Base-by-base conservation (phyloP, 2,797 vertebrate genomes). In the Poeciliopsis turneri region DNA sequence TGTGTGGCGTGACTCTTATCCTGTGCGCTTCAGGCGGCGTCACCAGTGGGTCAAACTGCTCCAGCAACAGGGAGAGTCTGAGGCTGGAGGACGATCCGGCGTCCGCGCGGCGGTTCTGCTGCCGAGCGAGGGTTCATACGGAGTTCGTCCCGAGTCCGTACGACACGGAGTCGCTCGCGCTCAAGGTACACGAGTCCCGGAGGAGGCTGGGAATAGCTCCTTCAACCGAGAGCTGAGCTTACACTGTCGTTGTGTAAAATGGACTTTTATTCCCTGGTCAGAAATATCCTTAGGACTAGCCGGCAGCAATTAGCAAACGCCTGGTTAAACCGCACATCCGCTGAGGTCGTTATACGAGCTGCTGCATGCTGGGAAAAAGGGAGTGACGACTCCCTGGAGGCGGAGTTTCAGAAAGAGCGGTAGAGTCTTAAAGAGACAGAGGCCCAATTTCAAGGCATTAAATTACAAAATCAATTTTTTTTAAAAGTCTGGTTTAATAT, bases 61-160 rank as follows among this genome's bases (percentile, higher is more conserved):
- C 95, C 1, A 97, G 97, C 92, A 97, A 98, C 92, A 96, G 97
- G 86, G 96, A 96, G 88, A 99, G 97, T 85, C 93, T 98, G 68
- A 94, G 96, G 55, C 84, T 97, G 8, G 97, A 98, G 4, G 97
- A 98, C 0, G 97, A 99, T 0, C 82, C 91, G 0, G 87, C 93
- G 3, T 96, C 94, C 74, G 82, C 90, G 0, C 96, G 96, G 51
- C 95, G 95, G 2, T 97, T 97, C 94, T 98, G 97, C 0, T 97
- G 97, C 74, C 93, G 95, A 77, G 98, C 98, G 70, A 95, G 93
- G 80, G 98, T 98, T 41, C 98, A 99, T 69, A 99, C 98, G 0
- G 96, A 98, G 82, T 98, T 97, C 78, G 95, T 96, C 1, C 98
- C 98, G 1, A 99, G 98, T 83, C 98, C 98, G 0, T 99, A 99